These are phyloP conservation scores for Amblyornis subalaris DNA, from an alignment of 2,113 vertebrate species.

Conservation along the genomic window DNA sequence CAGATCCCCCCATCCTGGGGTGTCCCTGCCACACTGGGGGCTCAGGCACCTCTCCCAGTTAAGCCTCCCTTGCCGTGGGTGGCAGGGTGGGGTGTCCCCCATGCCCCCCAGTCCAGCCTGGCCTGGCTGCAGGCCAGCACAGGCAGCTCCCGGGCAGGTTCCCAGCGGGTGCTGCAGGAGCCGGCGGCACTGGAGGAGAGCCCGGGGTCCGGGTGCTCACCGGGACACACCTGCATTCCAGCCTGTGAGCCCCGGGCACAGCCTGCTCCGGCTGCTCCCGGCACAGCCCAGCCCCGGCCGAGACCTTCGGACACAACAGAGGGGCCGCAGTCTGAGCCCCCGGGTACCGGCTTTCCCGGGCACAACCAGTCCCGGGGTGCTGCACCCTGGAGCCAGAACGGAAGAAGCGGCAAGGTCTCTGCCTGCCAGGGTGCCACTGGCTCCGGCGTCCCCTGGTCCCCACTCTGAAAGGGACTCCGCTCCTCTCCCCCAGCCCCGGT, in stretches of 20 bases:
- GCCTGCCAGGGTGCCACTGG: rapidly evolving
- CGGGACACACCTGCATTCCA: constrained; percentile 24
- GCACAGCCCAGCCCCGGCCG: not conserved
- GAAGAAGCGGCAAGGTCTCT: rapidly evolving
- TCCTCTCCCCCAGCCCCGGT: rapidly evolving
- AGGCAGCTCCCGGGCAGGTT: not conserved
- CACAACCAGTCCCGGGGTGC: rapidly evolving
- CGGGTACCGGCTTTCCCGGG: rapidly evolving
- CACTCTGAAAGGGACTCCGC: rapidly evolving
- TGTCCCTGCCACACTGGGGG: rapidly evolving
- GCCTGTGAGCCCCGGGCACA: not conserved
- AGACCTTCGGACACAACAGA: rapidly evolving
- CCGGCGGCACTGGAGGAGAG: not conserved
- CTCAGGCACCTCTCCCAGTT: rapidly evolving
- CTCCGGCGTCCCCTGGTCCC: rapidly evolving
- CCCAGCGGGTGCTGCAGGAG: not conserved
- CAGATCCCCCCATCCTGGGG: not conserved
- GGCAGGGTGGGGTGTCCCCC: not conserved
- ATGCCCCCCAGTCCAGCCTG: rapidly evolving
- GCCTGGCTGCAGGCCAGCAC: not conserved
- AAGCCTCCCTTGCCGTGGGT: not conserved
- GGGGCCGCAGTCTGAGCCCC: rapidly evolving
- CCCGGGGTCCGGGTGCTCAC: not conserved
- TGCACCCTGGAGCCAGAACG: rapidly evolving
- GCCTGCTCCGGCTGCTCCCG: not conserved